These are phyloP conservation scores for Drosophila auraria DNA, from an alignment of 1,140 invertebrate species.

Conservation along the genomic window DNA sequence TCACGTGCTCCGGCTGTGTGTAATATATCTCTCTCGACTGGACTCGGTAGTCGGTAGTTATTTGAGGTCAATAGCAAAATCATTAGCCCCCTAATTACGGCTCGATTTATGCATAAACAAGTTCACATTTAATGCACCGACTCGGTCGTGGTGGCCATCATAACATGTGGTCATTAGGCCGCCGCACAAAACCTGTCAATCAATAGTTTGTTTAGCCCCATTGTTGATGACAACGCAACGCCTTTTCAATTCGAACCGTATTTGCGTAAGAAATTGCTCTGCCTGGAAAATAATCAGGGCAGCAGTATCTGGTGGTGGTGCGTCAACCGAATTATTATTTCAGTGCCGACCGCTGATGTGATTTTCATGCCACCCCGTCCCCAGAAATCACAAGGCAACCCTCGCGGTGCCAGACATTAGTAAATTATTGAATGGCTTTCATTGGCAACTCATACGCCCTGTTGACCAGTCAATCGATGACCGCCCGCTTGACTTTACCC, in stretches of 20 bases:
- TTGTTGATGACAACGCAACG: slow-evolving; percentile 36
- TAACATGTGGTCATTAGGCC: slow-evolving; percentile 51
- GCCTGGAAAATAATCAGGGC: slow-evolving; percentile 43
- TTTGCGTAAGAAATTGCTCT: slow-evolving; percentile 64
- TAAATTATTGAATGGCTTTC: slow-evolving; percentile 73
- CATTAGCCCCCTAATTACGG: slow-evolving; percentile 69
- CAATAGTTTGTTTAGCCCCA: slow-evolving; percentile 46
- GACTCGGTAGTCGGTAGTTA: slow-evolving; percentile 28
- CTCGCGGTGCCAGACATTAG: slow-evolving; percentile 18
- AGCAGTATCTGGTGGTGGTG: slow-evolving; percentile 14
- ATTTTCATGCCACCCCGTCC: slow-evolving; percentile 14
- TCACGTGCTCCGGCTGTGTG: slow-evolving; percentile 10
- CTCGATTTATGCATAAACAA: slow-evolving; percentile 48
- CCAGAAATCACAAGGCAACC: background rate
- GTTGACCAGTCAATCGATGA: slow-evolving; percentile 64
- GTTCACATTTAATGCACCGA: slow-evolving; percentile 46
- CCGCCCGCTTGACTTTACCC: slow-evolving; percentile 23
- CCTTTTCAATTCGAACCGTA: slow-evolving; percentile 52
- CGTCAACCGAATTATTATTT: slow-evolving; percentile 58
- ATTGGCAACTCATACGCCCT: slow-evolving; percentile 49
- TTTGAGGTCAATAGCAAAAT: slow-evolving; percentile 72
- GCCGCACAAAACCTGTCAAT: slow-evolving; percentile 50
- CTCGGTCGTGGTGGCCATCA: slow-evolving; percentile 36
- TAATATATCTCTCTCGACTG: slow-evolving; percentile 11
- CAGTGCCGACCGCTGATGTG: slow-evolving; percentile 42